Percentiles rank a stretch among this genome's conserved stretches.
Evolutionary conservation across 2,888 invertebrate genomes (phyloP).

Genomic region (Tortricodes alternella): DNA sequence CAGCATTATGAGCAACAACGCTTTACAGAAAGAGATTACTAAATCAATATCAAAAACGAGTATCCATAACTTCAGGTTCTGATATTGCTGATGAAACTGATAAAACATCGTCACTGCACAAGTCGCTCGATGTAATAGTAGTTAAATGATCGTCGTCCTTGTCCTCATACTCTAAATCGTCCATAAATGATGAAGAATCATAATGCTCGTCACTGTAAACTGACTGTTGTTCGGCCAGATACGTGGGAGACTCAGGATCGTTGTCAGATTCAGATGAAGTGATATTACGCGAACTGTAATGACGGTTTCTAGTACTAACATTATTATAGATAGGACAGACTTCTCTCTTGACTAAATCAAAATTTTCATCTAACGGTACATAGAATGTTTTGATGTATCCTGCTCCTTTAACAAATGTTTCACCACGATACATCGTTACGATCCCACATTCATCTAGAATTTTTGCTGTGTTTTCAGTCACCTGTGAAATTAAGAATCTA

Average conservation of each 20-base stretch:
- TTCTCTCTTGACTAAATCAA: slow-evolving; percentile 74
- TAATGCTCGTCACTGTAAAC: not conserved
- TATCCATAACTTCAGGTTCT: slow-evolving; percentile 55
- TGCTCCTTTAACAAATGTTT: slow-evolving; percentile 88
- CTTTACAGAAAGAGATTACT: slow-evolving; percentile 22
- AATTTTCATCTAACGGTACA: slow-evolving; percentile 85
- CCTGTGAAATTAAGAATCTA: slow-evolving; percentile 58
- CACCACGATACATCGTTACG: slow-evolving; percentile 86
- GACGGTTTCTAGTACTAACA: slow-evolving; percentile 49
- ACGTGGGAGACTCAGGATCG: slow-evolving; percentile 42
- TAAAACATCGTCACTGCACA: slow-evolving; percentile 17
- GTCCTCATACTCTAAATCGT: slow-evolving; percentile 13
- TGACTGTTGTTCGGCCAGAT: slow-evolving; percentile 23
- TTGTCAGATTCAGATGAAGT: slow-evolving; percentile 39
- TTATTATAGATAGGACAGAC: slow-evolving; percentile 54
- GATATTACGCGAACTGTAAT: slow-evolving; percentile 50
- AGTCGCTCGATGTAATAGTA: slow-evolving; percentile 43
- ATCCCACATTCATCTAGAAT: slow-evolving; percentile 87
- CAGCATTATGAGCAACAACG: not conserved
- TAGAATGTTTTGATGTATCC: slow-evolving; percentile 88
- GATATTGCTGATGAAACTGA: slow-evolving; percentile 37
- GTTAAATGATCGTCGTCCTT: slow-evolving; percentile 30
- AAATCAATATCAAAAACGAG: slow-evolving; percentile 51
- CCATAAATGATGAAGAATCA: slow-evolving; percentile 8
- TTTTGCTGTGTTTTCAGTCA: slow-evolving; percentile 87